Base-by-base conservation (phyloP, 2,797 vertebrate genomes). In the Hafferia zeledoni region DNA sequence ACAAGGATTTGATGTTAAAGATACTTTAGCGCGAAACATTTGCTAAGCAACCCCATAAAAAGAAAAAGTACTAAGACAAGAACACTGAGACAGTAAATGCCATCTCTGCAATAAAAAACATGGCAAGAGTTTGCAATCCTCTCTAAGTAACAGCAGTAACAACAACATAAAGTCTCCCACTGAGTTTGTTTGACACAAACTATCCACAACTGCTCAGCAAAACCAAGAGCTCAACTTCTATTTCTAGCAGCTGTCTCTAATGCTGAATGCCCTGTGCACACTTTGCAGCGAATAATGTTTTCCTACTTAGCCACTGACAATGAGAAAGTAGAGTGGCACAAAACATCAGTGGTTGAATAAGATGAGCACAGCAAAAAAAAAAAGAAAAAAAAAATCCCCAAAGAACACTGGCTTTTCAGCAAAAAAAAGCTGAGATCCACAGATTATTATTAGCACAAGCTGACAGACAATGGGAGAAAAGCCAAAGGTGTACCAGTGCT, bases 371-470 rank as follows among this genome's bases (percentile, higher is more conserved):
- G 33, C 7, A 4, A 9, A 5, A 17, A 41, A 70, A 56, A 17
- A 41, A 70, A 47, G 13, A 41, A 70, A 41, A 76, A 72, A 57
- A 61, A 76, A 57, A 61, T 57, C 13, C 44, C 39, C 15, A 41
- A 91, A 52, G 27, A 93, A 28, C 59, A 81, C 22, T 59, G 46
- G 60, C 39, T 46, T 91, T 89, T 93, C 0, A 0, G 74, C 46
- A 93, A 95, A 95, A 92, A 92, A 46, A 60, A 87, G 94, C 90
- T 93, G 93, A 92, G 61, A 89, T 83, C 39, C 37, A 67, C 78
- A 87, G 69, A 78, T 93, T 95, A 94, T 95, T 95, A 95, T 94
- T 95, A 95, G 94, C 87, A 87, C 79, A 86, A 90, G 77, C 70
- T 90, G 92, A 92, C 83, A 87, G 84, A 33, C 82, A 93, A 83